Conservation (phyloP, 1,140 invertebrate genomes). For the Achroia grisella region DNA sequence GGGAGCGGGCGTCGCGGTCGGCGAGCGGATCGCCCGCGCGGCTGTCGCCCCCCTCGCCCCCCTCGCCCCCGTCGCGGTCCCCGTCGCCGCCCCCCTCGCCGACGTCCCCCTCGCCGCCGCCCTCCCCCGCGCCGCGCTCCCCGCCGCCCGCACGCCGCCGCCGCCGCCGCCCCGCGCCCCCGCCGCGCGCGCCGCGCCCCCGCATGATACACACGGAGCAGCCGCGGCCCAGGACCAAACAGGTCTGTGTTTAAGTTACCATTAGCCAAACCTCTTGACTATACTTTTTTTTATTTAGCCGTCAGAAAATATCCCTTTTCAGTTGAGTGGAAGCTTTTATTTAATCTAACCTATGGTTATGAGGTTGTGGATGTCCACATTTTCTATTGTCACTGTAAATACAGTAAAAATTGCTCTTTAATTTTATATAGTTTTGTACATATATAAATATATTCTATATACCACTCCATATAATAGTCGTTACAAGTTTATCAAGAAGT, state of each 20-base stretch:
- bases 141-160: conserved; percentile 5
- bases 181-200: conserved; percentile 75
- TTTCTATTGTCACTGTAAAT: too few relatives aligned
- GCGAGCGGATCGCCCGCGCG: conserved; percentile 20
- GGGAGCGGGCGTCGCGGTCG: conserved; percentile 20
- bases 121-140: conserved; percentile 3
- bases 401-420: too few relatives aligned
- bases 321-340: too few relatives aligned
- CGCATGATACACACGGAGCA: conserved; percentile 81
- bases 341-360: too few relatives aligned
- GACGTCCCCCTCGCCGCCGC: conserved; percentile 1
- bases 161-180: conserved; percentile 15
- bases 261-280: too few relatives aligned
- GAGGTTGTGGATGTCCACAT: too few relatives aligned
- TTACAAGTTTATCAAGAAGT: neutral
- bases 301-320: too few relatives aligned
- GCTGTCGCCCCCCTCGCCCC: neutral
- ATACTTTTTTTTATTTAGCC: too few relatives aligned
- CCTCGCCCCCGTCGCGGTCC: conserved; percentile 7
- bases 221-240: conserved; percentile 50
- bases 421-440: too few relatives aligned
- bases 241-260: conserved; percentile 29
- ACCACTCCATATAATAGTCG: too few relatives aligned
- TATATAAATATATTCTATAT: too few relatives aligned
- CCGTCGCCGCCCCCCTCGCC: conserved; percentile 67